Evolutionary conservation across 2,888 invertebrate species (phyloP).

Genomic region (Drosophila sordidula): DNA sequence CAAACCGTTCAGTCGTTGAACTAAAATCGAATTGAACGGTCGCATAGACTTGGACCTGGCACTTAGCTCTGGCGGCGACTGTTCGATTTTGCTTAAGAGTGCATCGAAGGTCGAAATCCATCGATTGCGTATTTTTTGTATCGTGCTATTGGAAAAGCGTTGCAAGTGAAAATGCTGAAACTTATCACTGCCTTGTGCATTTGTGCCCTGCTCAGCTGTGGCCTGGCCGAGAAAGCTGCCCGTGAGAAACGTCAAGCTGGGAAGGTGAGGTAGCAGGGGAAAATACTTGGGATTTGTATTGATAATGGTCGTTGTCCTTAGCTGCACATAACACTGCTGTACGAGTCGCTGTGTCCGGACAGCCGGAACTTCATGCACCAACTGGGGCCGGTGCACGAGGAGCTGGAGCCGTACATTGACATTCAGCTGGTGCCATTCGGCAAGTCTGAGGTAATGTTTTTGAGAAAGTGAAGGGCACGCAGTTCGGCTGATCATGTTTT

Average conservation of each 20-base stretch:
- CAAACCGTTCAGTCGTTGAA: constrained; percentile 67
- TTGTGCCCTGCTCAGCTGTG: constrained; percentile 36
- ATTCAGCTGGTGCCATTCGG: constrained; percentile 88
- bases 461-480: not conserved
- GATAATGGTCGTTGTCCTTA: constrained; percentile 28
- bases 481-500: not conserved
- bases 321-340: constrained; percentile 87
- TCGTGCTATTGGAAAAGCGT: constrained; percentile 1
- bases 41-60: constrained; percentile 57
- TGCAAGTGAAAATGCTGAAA: constrained; percentile 37
- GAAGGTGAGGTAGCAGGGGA: constrained; percentile 40
- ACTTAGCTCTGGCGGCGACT: constrained; percentile 25
- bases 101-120: constrained; percentile 57
- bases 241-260: constrained; percentile 45
- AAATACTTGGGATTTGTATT: not conserved
- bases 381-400: constrained; percentile 86
- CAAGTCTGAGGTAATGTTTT: constrained; percentile 87
- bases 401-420: constrained; percentile 86
- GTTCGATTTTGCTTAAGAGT: constrained; percentile 33
- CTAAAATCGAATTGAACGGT: constrained; percentile 66
- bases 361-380: constrained; percentile 87
- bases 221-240: constrained; percentile 29
- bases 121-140: constrained; percentile 55
- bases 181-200: constrained; percentile 27
- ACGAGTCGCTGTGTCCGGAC: constrained; percentile 88